Evolutionary conservation across 2,888 invertebrate species (phyloP).

Genomic region (Metopia argyrocephala): DNA sequence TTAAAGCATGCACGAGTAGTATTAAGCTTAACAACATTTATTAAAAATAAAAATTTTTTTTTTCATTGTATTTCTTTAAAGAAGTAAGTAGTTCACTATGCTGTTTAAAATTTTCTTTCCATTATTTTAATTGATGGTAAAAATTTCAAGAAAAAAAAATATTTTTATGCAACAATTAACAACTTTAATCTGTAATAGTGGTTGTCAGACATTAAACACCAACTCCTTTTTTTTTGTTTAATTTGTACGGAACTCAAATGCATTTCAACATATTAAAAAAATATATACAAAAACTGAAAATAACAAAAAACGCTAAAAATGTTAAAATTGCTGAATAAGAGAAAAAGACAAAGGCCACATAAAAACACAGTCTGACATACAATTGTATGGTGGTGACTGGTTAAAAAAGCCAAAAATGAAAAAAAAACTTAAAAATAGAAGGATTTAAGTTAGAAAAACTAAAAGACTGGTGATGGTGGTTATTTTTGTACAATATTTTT

Average conservation of each 20-base stretch:
- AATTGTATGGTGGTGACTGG: constrained; percentile 8
- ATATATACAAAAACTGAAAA: too few relatives aligned
- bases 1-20: too few relatives aligned
- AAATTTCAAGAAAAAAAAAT: too few relatives aligned
- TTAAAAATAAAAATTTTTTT: too few relatives aligned
- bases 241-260: too few relatives aligned
- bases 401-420: constrained; percentile 1
- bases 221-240: constrained; percentile 1
- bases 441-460: background rate
- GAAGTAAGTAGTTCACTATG: too few relatives aligned
- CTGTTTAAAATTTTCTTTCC: too few relatives aligned
- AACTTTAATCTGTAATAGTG: constrained; percentile 27
- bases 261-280: too few relatives aligned
- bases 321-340: constrained; percentile 15
- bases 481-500: background rate
- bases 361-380: constrained; percentile 2
- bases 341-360: constrained; percentile 2
- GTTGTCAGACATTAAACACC: constrained; percentile 31
- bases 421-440: background rate
- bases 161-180: constrained; percentile 48
- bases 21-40: too few relatives aligned
- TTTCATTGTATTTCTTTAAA: too few relatives aligned
- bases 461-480: background rate
- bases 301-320: constrained; percentile 15
- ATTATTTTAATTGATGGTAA: too few relatives aligned